phyloP scores from a whole-genome alignment of 2,888 invertebrate genomes.

The Drosophila paramelanica region DNA sequence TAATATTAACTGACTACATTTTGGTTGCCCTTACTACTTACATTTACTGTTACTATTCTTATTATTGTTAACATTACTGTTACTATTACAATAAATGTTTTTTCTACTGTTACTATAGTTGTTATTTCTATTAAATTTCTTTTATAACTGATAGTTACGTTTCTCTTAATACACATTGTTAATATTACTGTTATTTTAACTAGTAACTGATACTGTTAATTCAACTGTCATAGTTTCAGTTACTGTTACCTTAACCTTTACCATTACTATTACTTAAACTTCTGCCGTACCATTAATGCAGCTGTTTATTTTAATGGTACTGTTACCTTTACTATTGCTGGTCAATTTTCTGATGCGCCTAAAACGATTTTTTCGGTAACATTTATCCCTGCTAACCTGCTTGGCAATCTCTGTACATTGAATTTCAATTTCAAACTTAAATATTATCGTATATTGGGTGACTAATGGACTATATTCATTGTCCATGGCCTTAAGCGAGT shows the following conservation, averaged over 20 bases:
- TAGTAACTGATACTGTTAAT: background rate
- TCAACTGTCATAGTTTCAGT: background rate
- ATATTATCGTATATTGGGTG: constrained; percentile 18
- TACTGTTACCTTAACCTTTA: background rate
- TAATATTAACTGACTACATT: background rate
- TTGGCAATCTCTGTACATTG: background rate
- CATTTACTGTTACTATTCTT: background rate
- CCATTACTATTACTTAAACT: too few species aligned
- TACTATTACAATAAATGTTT: background rate
- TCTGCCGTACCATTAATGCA: background rate
- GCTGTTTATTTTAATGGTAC: background rate
- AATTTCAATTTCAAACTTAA: constrained; percentile 17
- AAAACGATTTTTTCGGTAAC: background rate
- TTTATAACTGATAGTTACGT: too few species aligned
- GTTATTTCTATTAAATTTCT: background rate
- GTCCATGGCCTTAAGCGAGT: constrained; percentile 4
- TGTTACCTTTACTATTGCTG: background rate
- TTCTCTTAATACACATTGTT: background rate
- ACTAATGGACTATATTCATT: constrained; percentile 1
- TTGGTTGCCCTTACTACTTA: background rate
- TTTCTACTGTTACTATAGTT: background rate
- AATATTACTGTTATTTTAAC: background rate
- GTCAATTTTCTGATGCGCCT: too few species aligned
- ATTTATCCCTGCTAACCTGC: background rate
- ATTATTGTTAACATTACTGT: background rate